Base-by-base conservation (phyloP, 2,113 vertebrate species). In the Capreolus pygargus region DNA sequence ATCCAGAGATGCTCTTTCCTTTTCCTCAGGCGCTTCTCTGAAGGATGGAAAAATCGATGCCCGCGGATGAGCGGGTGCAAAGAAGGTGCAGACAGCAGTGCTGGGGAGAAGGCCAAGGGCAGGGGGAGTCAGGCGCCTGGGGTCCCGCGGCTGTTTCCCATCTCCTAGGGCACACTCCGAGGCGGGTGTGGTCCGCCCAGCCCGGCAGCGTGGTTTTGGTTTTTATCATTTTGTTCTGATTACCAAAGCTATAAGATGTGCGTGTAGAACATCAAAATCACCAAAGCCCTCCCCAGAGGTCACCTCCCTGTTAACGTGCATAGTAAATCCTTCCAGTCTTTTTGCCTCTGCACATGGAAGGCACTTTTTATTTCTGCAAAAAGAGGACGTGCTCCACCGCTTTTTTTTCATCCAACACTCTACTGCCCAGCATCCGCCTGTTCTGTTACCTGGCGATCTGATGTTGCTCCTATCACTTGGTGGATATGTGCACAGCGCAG, bases 21-120 rank as follows among this genome's bases (percentile, higher is more conserved):
- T 98, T 98, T 98, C 99, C 98, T 98, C 97, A 91, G 98, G 98
- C 98, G 92, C 99, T 99, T 97, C 96, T 60, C 98, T 99, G 98
- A 99, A 96, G 98, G 99, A 99, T 98, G 98, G 98, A 98, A 98
- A 99, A 99, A 99, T 99, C 99, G 96, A 99, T 99, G 98, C 70
- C 94, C 89, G 5, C 97, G 94, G 98, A 92, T 98, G 97, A 94
- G 88, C 58, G 17, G 33, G 79, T 52, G 92, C 36, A 58, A 86
- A 96, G 94, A 86, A 83, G 97, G 87, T 54, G 19, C 1, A 14
- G 93, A 50, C 74, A 4, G 94, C n/a, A 4, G 94, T 23, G 36
- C 83, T 12, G 30, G 82, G 70, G 90, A 95, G 95, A 54, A 81
- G 96, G 5, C 30, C 36, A 3, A 58, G 67, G 93, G 52, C 3